Evolutionary conservation across 2,888 invertebrate species (phyloP).

Genomic region (Mamestra brassicae): DNA sequence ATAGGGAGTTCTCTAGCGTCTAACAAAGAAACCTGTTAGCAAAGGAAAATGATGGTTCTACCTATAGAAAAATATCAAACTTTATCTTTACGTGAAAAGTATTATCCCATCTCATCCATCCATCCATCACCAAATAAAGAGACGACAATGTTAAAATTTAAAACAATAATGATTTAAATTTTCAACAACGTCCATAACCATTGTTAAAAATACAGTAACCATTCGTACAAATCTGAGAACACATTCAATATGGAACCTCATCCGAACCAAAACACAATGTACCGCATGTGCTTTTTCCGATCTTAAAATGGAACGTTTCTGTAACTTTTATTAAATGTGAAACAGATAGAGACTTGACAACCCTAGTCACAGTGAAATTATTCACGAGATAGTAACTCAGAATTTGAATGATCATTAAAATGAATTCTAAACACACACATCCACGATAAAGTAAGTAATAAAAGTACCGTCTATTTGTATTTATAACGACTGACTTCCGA

Average conservation of each 20-base stretch:
- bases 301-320: neutral
- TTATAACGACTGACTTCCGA: conserved; percentile 5
- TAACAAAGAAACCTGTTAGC: too few species aligned
- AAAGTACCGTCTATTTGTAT: conserved; percentile 35
- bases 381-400: conserved; percentile 38
- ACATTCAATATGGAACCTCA: neutral
- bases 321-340: neutral
- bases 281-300: neutral
- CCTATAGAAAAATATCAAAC: neutral
- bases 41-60: neutral
- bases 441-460: conserved; percentile 14
- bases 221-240: conserved; percentile 1
- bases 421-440: conserved; percentile 24
- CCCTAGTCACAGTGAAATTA: conserved; percentile 49
- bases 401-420: conserved; percentile 43
- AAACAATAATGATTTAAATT: neutral
- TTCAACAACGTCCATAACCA: neutral
- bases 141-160: neutral
- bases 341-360: conserved; percentile 4
- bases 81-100: neutral
- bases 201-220: conserved; percentile 1
- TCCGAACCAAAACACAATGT: conserved; percentile 23
- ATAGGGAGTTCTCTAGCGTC: neutral
- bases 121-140: neutral
- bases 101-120: neutral